Evolutionary conservation across 2,888 invertebrate genomes (phyloP), one percentile per base, ranked within the genome.

Genomic region (Yponomeuta evonymella): DNA sequence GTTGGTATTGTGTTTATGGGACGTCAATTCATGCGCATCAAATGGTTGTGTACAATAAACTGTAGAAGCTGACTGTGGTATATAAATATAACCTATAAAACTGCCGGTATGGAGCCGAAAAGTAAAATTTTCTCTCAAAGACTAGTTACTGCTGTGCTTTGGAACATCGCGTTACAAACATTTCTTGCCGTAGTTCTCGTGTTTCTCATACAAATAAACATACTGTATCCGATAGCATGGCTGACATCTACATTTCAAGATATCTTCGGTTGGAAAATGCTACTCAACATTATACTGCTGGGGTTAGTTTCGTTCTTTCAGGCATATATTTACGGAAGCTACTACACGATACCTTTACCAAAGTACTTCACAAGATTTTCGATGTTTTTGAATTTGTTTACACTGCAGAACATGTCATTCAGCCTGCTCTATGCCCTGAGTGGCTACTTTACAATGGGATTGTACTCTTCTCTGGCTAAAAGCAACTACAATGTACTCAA

Each of bases 301-400:
- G 89, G 93, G 12, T 81, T 91, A 43, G 93, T 95, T 1, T 94
- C 95, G 11, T 94, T 95, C 73, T 90, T 95, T 8, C 96, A 96
- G 86, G 95, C 96, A n/a, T 89, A 95, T 64, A 91, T 95, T 58
- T 94, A 95, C 78, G 95, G 95, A 67, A 95, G 95, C 79, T 94
- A 94, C 75, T 95, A 95, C 76, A 90, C 96, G 36, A 87, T 93
- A 30, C 93, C 93, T 69, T 86, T 93, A 62, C 90, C 92, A 0
- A 95, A 94, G 77, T 93, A 94, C 73, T 92, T 94, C 63, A 95
- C 95, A 15, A 93, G 96, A 77, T 95, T 96, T 77, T 93, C 93
- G 3, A 94, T 94, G 87, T 88, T 96, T 70, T 79, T 94, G 51
- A 93, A 93, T 62, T 89, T 95, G 75, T 94, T 95, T 75, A 93